Evolutionary conservation across 2,888 invertebrate species (phyloP), one percentile per base, ranked within the genome.

Genomic region (Acleris cristana): DNA sequence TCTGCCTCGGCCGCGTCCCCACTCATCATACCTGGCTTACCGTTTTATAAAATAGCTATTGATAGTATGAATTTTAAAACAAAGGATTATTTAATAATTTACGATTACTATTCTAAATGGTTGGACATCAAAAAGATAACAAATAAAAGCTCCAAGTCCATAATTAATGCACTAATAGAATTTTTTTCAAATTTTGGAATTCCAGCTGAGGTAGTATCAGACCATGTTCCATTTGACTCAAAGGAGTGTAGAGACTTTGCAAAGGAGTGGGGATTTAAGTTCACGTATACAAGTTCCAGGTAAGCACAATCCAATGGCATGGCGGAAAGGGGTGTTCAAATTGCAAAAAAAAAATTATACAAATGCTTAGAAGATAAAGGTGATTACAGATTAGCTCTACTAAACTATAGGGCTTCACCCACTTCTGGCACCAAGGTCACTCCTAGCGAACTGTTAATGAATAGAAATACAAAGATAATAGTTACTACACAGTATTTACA

Each of bases 231-330:
- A 16, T 68, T 68, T 45, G 68, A 68, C 53, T 68, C 68, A 8
- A 59, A 8, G 10, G 57, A 67, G 40, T 64, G 64, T 57, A 64
- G 30, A 21, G 30, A 65, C 10, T 66, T 69, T 64, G 69, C 65
- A 23, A 6, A 52, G 8, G 63, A 65, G 51, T 61, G 62, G 61
- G 65, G 65, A 19, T 65, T 69, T 59, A 65, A 62, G 16, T 69
- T 62, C 23, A 65, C 53, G 10, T 63, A 58, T 45, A 53, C 65
- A 19, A 69, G 69, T 65, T 62, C 69, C n/a, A 58, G 68, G 49
- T 64, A 69, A 26, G 52, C 65, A 18, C 54, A 65, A 34, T 62
- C 65, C 12, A 69, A 66, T 48, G 69, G 69, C 21, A 66, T 62
- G 69, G 64, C 64, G 4, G 69, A 64, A 51, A 16, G 52, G 34